Evolutionary conservation across 2,888 invertebrate genomes (phyloP).

Genomic region (Piscicola geometra): DNA sequence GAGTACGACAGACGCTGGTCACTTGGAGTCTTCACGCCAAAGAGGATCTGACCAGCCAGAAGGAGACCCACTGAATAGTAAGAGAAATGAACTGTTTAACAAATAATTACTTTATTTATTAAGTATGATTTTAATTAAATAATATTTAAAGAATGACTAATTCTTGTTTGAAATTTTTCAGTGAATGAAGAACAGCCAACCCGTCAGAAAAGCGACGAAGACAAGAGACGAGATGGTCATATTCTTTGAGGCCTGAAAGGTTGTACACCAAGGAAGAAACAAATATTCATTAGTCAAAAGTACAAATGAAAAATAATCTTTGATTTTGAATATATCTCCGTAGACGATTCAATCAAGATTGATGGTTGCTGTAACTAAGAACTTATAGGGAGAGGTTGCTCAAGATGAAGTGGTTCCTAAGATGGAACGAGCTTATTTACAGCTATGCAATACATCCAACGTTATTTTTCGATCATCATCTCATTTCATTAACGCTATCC

Average conservation of each 20-base stretch:
- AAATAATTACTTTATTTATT: neutral
- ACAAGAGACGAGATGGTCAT: constrained; percentile 29
- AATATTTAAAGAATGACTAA: neutral
- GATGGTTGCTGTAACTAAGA: constrained; percentile 6
- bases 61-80: constrained; percentile 5
- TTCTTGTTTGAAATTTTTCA: neutral
- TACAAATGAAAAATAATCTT: too few species aligned
- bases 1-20: constrained; percentile 32
- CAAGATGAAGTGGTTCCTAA: too few species aligned
- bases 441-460: too few species aligned
- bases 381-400: too few species aligned
- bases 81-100: neutral
- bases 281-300: neutral
- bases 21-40: neutral
- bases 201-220: constrained; percentile 31
- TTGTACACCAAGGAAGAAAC: neutral
- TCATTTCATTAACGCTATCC: too few species aligned
- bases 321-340: too few species aligned
- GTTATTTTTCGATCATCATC: too few species aligned
- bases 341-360: constrained; percentile 20
- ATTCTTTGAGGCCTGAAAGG: constrained; percentile 33
- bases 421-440: too few species aligned
- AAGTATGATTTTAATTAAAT: neutral
- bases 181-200: too few species aligned
- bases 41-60: constrained; percentile 12